phyloP scores from a whole-genome alignment of 2,113 vertebrate species.

The Rhombomys opimus region DNA sequence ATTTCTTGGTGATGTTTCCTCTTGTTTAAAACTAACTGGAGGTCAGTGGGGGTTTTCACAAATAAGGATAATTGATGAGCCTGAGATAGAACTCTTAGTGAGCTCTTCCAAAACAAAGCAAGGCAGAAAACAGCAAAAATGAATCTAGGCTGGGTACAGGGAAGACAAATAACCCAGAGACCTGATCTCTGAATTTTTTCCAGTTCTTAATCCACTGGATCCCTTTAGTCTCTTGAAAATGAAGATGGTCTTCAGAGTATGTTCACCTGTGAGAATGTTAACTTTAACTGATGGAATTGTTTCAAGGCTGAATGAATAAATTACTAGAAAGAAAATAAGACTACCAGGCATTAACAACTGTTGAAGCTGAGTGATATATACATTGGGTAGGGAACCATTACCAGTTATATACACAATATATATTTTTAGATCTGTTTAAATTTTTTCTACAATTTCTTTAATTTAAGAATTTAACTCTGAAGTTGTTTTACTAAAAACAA shows the following conservation, averaged over 20 bases:
- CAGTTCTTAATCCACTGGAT: neutral
- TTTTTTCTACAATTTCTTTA: neutral
- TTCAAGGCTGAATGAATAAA: constrained; percentile 5
- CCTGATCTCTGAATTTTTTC: neutral
- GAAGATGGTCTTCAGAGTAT: neutral
- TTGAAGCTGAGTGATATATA: neutral
- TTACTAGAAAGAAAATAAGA: neutral
- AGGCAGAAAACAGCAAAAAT: neutral
- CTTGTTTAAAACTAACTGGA: constrained; percentile 1
- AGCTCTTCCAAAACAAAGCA: neutral
- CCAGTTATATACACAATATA: neutral
- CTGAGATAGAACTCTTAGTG: neutral
- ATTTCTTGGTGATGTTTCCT: neutral
- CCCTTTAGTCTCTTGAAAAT: neutral
- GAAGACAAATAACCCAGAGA: neutral
- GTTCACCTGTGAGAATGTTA: neutral
- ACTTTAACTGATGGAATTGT: neutral
- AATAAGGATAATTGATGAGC: neutral
- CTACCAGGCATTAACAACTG: neutral
- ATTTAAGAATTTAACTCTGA: constrained; percentile 2
- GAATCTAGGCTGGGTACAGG: neutral
- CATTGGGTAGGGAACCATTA: neutral
- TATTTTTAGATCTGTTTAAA: neutral
- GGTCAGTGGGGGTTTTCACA: neutral
- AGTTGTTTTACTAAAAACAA: neutral